Conservation (phyloP, 1,140 invertebrate genomes). For the Conus betulinus region DNA sequence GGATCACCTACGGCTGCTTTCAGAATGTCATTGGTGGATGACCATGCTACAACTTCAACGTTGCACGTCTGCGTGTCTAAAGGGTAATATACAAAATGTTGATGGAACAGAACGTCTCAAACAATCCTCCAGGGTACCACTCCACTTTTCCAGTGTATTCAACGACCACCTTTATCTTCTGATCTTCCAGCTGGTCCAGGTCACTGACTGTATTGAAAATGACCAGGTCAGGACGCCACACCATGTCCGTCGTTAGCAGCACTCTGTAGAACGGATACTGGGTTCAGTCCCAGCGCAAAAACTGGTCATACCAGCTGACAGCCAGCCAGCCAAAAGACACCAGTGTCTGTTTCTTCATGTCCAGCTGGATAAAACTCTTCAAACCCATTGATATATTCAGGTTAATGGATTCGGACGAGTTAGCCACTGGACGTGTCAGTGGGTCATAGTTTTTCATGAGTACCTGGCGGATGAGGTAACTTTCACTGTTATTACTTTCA, state of each 20-base stretch:
- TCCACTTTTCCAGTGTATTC: neutral
- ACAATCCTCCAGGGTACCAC: constrained; percentile 21
- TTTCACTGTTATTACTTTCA: neutral
- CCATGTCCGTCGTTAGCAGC: neutral
- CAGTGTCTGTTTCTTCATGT: constrained; percentile 36
- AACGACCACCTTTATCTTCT: constrained; percentile 13
- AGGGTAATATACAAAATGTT: constrained; percentile 82
- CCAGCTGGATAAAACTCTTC: constrained; percentile 12
- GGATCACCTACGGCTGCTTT: neutral
- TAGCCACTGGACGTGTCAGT: neutral
- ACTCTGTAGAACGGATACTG: neutral
- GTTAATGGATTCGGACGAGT: neutral
- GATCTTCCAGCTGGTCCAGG: constrained; percentile 10
- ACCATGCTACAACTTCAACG: constrained; percentile 98
- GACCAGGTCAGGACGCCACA: constrained; percentile 25
- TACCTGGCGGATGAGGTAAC: constrained; percentile 8
- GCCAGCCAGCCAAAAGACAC: constrained; percentile 15
- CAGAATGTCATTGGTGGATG: constrained; percentile 78
- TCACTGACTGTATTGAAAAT: constrained; percentile 16
- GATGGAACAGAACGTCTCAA: constrained; percentile 83
- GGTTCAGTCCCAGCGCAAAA: constrained; percentile 3
- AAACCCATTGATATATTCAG: constrained; percentile 19
- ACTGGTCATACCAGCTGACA: neutral
- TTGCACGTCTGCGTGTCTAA: constrained; percentile 96
- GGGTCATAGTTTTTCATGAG: constrained; percentile 61